These are phyloP conservation scores for Crambe crambe DNA, from an alignment of 37 sponge, comb jelly and placozoan species.

Conservation along the genomic window DNA sequence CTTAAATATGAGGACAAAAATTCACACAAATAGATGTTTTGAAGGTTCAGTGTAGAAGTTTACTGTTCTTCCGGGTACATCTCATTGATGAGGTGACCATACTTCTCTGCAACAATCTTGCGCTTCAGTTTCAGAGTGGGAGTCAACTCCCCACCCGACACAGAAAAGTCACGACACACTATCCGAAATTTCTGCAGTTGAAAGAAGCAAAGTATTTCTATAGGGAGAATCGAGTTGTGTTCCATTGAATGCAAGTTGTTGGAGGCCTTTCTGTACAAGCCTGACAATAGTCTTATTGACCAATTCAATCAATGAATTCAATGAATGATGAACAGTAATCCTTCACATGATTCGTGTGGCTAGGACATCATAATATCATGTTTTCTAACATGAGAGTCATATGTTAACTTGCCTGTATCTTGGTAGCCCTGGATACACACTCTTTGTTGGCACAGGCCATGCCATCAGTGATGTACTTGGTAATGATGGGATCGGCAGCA, in stretches of 20 bases:
- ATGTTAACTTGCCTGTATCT: constrained; percentile 57
- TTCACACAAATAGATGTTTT: too few species aligned
- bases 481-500: constrained; percentile 56
- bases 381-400: too few species aligned
- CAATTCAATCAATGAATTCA: too few species aligned
- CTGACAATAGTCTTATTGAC: too few species aligned
- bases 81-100: constrained; percentile 66
- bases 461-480: constrained; percentile 73
- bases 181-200: constrained; percentile 79
- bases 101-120: constrained; percentile 76
- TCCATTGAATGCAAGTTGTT: too few species aligned
- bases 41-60: too few species aligned
- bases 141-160: constrained; percentile 72
- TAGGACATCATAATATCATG: too few species aligned
- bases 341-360: too few species aligned
- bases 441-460: constrained; percentile 67
- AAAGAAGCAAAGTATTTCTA: not conserved
- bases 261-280: too few species aligned
- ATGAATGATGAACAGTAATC: too few species aligned
- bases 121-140: constrained; percentile 93
- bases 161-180: constrained; percentile 77
- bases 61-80: constrained; percentile 82
- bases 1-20: not conserved
- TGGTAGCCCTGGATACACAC: constrained; percentile 57
- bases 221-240: too few species aligned